phyloP scores from a whole-genome alignment of 1,140 invertebrate species.

The Ceratina australensis region DNA sequence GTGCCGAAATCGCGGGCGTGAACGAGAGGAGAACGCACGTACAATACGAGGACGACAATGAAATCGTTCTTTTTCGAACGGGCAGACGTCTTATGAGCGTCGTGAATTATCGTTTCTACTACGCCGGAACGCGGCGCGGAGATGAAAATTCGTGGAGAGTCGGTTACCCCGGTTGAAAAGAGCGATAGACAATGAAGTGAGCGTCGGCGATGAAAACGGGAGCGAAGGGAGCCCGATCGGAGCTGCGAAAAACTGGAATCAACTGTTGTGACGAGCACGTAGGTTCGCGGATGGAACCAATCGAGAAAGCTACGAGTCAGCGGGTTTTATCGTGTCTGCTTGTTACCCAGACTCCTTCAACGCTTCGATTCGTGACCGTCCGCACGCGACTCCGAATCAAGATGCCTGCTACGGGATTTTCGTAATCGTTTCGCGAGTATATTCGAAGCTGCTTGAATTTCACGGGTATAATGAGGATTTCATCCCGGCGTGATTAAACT shows the following conservation, averaged over 20 bases:
- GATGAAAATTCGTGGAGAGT: no score
- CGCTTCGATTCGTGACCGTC: slow-evolving; percentile 60
- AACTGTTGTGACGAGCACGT: slow-evolving; percentile 80
- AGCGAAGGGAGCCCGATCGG: slow-evolving; percentile 3
- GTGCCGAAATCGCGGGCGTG: not conserved
- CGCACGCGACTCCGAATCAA: slow-evolving; percentile 17
- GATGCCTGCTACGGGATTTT: not conserved
- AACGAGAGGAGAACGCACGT: not conserved
- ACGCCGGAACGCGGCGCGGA: not conserved
- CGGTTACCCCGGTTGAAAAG: not conserved
- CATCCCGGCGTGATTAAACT: no score
- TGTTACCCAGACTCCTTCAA: slow-evolving; percentile 69
- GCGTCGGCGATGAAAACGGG: not conserved
- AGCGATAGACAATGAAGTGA: not conserved
- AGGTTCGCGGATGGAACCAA: slow-evolving; percentile 78
- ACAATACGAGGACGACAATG: not conserved
- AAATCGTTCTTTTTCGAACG: not conserved
- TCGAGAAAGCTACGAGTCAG: slow-evolving; percentile 77
- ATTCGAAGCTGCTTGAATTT: no score
- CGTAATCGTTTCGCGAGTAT: no score
- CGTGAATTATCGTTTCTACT: not conserved
- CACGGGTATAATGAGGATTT: no score
- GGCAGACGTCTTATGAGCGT: not conserved
- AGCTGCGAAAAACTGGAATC: slow-evolving; percentile 43
- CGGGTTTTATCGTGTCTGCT: slow-evolving; percentile 71